Conservation (phyloP, 92 coral and sea anemone species). For the Zoanthus sansibaricus region DNA sequence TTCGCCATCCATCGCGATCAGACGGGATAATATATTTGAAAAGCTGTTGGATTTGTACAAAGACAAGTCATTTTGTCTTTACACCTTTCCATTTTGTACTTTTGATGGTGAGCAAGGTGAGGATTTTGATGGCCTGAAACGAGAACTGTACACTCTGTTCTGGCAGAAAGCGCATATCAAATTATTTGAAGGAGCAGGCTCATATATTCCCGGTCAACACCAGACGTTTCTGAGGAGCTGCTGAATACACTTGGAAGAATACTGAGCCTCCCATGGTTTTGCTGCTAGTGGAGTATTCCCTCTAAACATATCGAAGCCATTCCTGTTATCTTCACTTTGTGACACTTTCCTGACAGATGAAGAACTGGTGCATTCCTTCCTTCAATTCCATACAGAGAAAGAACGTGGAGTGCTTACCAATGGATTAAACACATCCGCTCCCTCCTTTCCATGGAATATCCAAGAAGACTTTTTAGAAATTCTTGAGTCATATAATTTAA, state of each 20-base stretch:
- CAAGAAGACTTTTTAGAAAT: constrained; percentile 34
- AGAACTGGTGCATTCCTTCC: constrained; percentile 50
- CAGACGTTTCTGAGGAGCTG: constrained; percentile 53
- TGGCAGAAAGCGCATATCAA: constrained; percentile 47
- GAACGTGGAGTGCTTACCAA: constrained; percentile 42
- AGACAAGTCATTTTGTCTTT: constrained; percentile 48
- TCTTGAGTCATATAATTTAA: constrained; percentile 48
- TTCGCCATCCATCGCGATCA: constrained; percentile 28
- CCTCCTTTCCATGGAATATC: constrained; percentile 37
- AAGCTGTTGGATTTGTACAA: constrained; percentile 45
- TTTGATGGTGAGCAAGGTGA: constrained; percentile 44
- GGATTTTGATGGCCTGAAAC: constrained; percentile 50
- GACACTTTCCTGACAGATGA: constrained; percentile 44
- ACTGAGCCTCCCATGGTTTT: constrained; percentile 55
- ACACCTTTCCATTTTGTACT: constrained; percentile 39
- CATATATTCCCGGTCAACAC: constrained; percentile 54
- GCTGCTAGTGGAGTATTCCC: constrained; percentile 62
- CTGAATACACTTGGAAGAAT: constrained; percentile 45
- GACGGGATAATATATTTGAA: constrained; percentile 35
- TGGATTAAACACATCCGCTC: constrained; percentile 39
- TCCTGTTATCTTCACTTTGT: constrained; percentile 40
- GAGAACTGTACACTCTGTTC: constrained; percentile 51
- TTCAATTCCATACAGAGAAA: constrained; percentile 49
- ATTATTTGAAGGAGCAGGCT: constrained; percentile 62
- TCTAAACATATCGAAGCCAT: constrained; percentile 49